Base-by-base conservation (phyloP, 2,113 vertebrate species). In the Sceloporus tristichus region DNA sequence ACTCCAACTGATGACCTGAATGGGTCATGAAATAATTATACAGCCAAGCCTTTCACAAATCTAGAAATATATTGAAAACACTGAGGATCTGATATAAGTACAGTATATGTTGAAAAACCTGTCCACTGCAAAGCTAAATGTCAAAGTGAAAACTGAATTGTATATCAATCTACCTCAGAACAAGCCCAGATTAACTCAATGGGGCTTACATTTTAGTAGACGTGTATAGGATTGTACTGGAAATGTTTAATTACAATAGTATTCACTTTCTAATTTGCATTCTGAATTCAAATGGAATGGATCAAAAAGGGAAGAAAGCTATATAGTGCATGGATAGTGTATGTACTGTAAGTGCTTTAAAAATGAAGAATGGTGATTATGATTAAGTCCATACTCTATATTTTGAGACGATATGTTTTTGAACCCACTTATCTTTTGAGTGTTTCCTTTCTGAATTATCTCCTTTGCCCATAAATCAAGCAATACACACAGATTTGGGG, bases 1-100 rank as follows among this genome's bases (percentile, higher is more conserved):
- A n/a, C 90, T 93, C 5, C 80, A 54, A 70, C 21, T 90, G 87
- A 88, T 89, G 77, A 87, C 16, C 66, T 83, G 18, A 79, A 76
- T 73, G 53, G 54, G 84, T 86, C 25, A 90, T 70, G 90, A 75
- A 75, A 85, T 81, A 91, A 88, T 0, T 23, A 10, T n/a, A n/a
- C 77, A 1, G 25, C 16, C 74, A 84, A 29, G 86, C 78, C n/a
- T 87, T 79, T 59, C 77, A 66, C 68, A 21, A 21, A 75, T n/a
- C 29, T n/a, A 21, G 19, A 82, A 16, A 75, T 66, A 10, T 53
- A 56, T 86, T 38, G 25, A 62, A 62, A 66, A 76, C 79, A 82
- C 42, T 38, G 14, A 10, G 76, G 79, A 66, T 54, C 42, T 68
- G 62, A 38, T 27, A 38, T 27, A 54, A 19, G 9, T 38, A 77